Evolutionary conservation across 2,113 vertebrate genomes (phyloP), one percentile per base, ranked within the genome.

Genomic region (Balaeniceps rex): DNA sequence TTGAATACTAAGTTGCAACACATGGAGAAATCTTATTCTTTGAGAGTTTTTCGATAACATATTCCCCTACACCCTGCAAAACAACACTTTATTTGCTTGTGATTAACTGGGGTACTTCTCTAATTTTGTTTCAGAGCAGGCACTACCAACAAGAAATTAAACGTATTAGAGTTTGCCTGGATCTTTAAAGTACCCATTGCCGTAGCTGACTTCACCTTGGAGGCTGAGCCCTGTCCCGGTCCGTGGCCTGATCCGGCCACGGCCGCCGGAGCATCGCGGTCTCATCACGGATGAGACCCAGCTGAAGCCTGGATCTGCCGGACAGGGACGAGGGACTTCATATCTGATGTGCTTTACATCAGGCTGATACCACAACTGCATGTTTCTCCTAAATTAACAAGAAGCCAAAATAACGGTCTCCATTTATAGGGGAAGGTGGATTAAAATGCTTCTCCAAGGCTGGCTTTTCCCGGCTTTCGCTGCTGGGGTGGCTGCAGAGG

Each of bases 401-500:
- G n/a, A 52, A 65, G 34, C 19, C 24, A 6, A 34, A 72, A 25
- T 8, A 49, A 75, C 0, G 0, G 3, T 60, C 6, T 54, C 5
- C 5, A 1, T 71, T 47, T 51, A 1, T 1, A 22, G 2, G 3
- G 65, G 25, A 17, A 51, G 10, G 6, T 0, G 44, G 38, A 26
- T 78, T 47, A 4, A 23, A 26, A 8, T 0, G 36, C 19, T 44
- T 34, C 44, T 28, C 25, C 0, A 2, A 29, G 55, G 44, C 47
- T 57, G 83, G 1, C 2, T 42, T 24, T 5, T 8, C 16, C 8
- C 8, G 0, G 63, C 68, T 64, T 2, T 22, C 6, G 22, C 63
- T 31, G 86, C 36, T 1, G 2, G 60, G 80, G 36, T 29, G 90
- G 90, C 95, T 97, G 96, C 93, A 95, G 97, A 87, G 94, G 96